Conservation (phyloP, 2,797 vertebrate genomes). For the Chelonia mydas region DNA sequence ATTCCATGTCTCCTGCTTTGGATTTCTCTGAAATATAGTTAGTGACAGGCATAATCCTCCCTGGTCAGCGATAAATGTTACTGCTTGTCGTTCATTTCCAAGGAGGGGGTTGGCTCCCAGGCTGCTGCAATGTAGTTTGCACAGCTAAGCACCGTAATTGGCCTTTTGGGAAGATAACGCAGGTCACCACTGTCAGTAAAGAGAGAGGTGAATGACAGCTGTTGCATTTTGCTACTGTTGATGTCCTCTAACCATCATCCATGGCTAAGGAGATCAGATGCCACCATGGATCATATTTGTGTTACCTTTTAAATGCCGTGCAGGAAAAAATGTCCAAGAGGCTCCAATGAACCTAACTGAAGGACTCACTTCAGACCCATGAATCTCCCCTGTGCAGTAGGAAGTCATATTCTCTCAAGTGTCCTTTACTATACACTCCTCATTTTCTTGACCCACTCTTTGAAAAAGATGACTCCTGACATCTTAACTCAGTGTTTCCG, state of each 20-base stretch:
- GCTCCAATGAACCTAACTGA: background rate
- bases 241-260: background rate
- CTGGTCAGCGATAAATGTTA: accelerated
- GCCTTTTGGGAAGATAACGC: background rate
- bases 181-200: background rate
- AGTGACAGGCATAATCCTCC: background rate
- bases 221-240: background rate
- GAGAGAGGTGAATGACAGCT: accelerated
- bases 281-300: accelerated
- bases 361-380: background rate
- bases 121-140: background rate
- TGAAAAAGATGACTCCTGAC: background rate
- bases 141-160: accelerated
- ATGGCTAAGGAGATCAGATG: background rate
- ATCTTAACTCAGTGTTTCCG: background rate
- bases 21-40: background rate
- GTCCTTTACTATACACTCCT: background rate
- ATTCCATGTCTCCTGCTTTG: background rate
- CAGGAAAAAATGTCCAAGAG: background rate
- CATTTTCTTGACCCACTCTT: background rate
- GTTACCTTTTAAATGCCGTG: background rate
- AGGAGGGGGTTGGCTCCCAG: accelerated
- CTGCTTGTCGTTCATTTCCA: accelerated
- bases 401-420: background rate
- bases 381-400: background rate